A percentile compares a stretch with the other conserved stretches of the same genome.
phyloP scores from a whole-genome alignment of 2,888 invertebrate species.

The Sphecodes monilicornis region DNA sequence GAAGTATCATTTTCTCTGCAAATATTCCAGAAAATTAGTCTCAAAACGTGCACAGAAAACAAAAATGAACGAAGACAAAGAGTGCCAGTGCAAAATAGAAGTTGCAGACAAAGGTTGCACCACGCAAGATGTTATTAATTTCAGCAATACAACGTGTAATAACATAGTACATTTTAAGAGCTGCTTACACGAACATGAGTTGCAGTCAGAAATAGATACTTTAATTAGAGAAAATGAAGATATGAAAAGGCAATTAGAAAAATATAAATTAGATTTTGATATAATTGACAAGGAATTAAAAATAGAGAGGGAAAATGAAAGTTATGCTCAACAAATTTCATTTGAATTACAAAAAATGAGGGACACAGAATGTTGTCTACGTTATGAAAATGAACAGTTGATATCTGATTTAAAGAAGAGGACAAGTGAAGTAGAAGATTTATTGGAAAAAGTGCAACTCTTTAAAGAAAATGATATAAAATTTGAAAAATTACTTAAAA shows the following conservation, averaged over 20 bases:
- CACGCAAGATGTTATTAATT: slow-evolving; percentile 28
- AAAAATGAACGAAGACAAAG: slow-evolving; percentile 38
- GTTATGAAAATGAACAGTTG: slow-evolving; percentile 64
- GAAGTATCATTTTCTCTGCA: background rate
- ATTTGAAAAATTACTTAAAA: slow-evolving; percentile 40
- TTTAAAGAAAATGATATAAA: slow-evolving; percentile 62
- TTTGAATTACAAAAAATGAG: slow-evolving; percentile 51
- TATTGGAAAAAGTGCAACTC: slow-evolving; percentile 66
- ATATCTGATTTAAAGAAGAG: slow-evolving; percentile 61
- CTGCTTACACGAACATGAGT: slow-evolving; percentile 27
- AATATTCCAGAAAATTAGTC: slow-evolving; percentile 30
- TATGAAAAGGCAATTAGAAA: slow-evolving; percentile 72
- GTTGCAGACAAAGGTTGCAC: slow-evolving; percentile 32
- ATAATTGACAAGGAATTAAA: slow-evolving; percentile 74
- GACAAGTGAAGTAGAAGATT: slow-evolving; percentile 44
- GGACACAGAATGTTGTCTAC: slow-evolving; percentile 45
- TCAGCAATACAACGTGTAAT: background rate
- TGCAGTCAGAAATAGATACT: slow-evolving; percentile 52
- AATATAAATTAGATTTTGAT: slow-evolving; percentile 73
- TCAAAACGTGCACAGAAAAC: slow-evolving; percentile 13
- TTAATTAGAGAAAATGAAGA: slow-evolving; percentile 69
- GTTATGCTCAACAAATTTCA: slow-evolving; percentile 43
- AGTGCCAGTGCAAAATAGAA: slow-evolving; percentile 42
- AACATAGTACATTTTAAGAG: slow-evolving; percentile 8
- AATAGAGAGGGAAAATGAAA: slow-evolving; percentile 58